These are phyloP conservation scores for Octodon degus DNA, from an alignment of 2,113 vertebrate species.

Conservation along the genomic window DNA sequence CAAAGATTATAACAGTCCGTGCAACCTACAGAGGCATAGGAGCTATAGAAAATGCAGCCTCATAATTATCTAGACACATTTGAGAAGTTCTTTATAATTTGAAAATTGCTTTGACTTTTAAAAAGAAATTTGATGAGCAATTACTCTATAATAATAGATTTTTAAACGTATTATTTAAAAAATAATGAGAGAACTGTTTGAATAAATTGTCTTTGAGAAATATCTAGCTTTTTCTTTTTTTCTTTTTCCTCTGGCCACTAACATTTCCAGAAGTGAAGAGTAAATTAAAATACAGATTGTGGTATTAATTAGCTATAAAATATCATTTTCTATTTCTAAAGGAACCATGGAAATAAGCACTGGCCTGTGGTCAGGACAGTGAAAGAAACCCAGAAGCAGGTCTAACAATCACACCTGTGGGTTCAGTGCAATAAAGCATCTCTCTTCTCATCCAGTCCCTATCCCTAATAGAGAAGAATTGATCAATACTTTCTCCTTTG, in stretches of 20 bases:
- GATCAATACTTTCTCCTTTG: neutral
- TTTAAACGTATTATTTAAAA: constrained; percentile 79
- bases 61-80: constrained; percentile 82
- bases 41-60: constrained; percentile 71
- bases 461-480: neutral
- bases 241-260: constrained; percentile 15
- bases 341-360: neutral
- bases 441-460: neutral
- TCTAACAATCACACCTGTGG: neutral
- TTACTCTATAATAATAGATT: constrained; percentile 83
- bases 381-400: neutral
- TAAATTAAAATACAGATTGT: neutral
- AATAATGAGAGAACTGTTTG: constrained; percentile 65
- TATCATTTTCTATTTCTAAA: constrained; percentile 53
- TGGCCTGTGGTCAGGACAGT: neutral
- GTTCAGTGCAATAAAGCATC: neutral
- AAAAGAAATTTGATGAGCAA: constrained; percentile 83
- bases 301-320: constrained; percentile 11
- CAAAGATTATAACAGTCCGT: constrained; percentile 28
- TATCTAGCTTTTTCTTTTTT: constrained; percentile 15
- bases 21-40: constrained; percentile 60
- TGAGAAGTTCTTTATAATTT: constrained; percentile 82
- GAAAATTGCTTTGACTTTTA: constrained; percentile 84
- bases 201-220: constrained; percentile 68
- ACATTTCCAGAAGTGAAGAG: constrained; percentile 42